Evolutionary conservation across 2,113 vertebrate genomes (phyloP), one percentile per base, ranked within the genome.

Genomic region (Crotophaga sulcirostris): DNA sequence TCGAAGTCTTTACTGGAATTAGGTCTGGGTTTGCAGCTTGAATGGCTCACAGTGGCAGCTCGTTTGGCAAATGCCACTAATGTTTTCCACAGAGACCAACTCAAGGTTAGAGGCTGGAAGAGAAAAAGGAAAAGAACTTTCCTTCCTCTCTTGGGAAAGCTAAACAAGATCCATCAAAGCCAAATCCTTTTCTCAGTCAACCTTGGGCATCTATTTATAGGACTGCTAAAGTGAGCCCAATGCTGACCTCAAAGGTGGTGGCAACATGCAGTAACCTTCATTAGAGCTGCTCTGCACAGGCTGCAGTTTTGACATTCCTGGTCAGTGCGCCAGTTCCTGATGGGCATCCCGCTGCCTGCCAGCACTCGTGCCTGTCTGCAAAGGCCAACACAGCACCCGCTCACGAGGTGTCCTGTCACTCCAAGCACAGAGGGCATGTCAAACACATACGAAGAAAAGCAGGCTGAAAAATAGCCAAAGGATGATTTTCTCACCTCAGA

Each of bases 131-230:
- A 72, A 95, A 96, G 75, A 87, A 92, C 81, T 69, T 68, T 52
- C 80, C 73, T 89, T 95, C 52, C 73, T 87, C 68, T 86, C 88
- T 69, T n/a, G 68, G 93, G 93, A 96, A 68, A 54, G 60, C 73
- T 89, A 54, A 89, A 80, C 64, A 42, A 92, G 76, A 92, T 79
- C 69, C 83, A 81, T 47, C 56, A 29, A 11, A 96, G 93, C 52
- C 87, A 93, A 95, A 96, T 75, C 70, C 69, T 95, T 69, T 88
- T 91, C 73, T 72, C 29, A 21, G 52, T 78, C 90, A 93, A 70
- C 73, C 85, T 87, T 84, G 76, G n/a, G 23, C 60, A 33, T 66
- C 88, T 97, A 97, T 97, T 96, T 94, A 94, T 96, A 96, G 85
- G 64, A 38, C 23, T 62, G 85, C 80, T 96, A 56, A 90, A 90